Evolutionary conservation across 2,113 vertebrate genomes (phyloP).

Genomic region (Eulemur macaco): DNA sequence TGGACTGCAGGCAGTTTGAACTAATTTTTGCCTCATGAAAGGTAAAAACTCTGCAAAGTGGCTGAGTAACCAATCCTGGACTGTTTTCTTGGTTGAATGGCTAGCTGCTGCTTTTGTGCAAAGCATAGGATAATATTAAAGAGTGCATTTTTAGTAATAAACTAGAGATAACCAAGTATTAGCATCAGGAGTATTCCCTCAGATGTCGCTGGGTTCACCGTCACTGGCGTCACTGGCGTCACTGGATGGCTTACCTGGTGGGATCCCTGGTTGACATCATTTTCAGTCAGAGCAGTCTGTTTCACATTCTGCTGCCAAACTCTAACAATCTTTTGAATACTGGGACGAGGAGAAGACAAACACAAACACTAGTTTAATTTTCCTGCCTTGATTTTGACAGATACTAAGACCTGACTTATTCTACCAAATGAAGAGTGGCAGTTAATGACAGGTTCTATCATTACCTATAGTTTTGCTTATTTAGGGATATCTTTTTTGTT

Average conservation of each 20-base stretch:
- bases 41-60: background rate
- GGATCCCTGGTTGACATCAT: background rate
- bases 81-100: background rate
- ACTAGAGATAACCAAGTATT: background rate
- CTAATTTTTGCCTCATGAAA: background rate
- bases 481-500: background rate
- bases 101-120: background rate
- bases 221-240: background rate
- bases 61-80: background rate
- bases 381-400: background rate
- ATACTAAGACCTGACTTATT: background rate
- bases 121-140: background rate
- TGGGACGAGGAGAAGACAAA: background rate
- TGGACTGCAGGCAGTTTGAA: background rate
- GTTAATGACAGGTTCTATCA: background rate
- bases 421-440: background rate
- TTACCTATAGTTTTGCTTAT: background rate
- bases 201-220: background rate
- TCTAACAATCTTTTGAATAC: background rate
- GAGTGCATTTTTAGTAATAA: background rate
- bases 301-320: background rate
- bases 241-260: background rate
- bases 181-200: too few species aligned
- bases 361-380: background rate
- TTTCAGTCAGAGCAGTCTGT: background rate